Conservation (phyloP, 2,797 vertebrate species). For the Gymnothorax javanicus region DNA sequence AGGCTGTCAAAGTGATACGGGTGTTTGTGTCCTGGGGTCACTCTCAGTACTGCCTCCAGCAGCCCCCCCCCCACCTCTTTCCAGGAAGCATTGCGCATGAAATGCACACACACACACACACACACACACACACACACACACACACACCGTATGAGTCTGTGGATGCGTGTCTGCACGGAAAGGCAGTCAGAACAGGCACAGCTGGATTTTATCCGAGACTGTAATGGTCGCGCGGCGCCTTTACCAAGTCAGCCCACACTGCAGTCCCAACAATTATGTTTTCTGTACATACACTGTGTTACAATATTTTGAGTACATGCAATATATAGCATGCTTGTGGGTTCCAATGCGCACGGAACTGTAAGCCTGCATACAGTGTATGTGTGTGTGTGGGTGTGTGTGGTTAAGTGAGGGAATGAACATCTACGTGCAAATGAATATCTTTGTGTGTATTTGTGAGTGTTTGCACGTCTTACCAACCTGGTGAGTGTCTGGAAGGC, state of each 20-base stretch:
- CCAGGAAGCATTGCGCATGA: not conserved
- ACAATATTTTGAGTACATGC: not conserved
- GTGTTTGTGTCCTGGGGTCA: not conserved
- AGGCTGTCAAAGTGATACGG: not conserved
- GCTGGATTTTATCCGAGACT: too few species aligned
- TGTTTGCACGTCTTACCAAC: conserved; percentile 48
- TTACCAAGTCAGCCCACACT: too few species aligned
- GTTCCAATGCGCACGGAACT: not conserved
- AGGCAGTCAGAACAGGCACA: not conserved
- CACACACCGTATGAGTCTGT: not conserved
- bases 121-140: too few species aligned
- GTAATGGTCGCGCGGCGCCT: too few species aligned
- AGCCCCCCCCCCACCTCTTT: too few species aligned
- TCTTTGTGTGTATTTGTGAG: not conserved
- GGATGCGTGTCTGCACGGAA: not conserved
- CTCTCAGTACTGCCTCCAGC: not conserved
- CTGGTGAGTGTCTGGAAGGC: conserved; percentile 78
- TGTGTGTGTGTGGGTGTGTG: conserved; percentile 21
- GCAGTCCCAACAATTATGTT: too few species aligned
- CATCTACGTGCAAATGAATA: not conserved
- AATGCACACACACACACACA: too few species aligned
- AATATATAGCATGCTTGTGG: not conserved
- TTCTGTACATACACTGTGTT: too few species aligned
- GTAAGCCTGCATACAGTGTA: conserved; percentile 15
- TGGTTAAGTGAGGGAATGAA: not conserved